These are phyloP conservation scores for Trichonephila clavipes DNA, from an alignment of 1,140 invertebrate genomes.

Conservation along the genomic window DNA sequence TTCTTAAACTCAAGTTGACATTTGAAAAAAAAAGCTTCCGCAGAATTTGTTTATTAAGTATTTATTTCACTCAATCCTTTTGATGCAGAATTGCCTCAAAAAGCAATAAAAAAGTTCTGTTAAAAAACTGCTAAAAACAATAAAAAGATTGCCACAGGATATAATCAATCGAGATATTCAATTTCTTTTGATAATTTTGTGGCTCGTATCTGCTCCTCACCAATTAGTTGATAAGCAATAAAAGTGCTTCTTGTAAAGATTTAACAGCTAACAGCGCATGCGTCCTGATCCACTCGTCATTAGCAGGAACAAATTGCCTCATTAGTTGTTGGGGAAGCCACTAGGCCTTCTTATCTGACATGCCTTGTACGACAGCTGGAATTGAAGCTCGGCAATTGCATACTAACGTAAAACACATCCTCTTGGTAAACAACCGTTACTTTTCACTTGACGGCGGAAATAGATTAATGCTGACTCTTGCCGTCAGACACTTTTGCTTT, in stretches of 20 bases:
- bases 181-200: not conserved
- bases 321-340: slow-evolving; percentile 41
- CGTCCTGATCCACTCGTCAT: slow-evolving; percentile 31
- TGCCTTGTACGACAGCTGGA: slow-evolving; percentile 32
- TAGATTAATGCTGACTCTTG: slow-evolving; percentile 60
- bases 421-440: slow-evolving; percentile 64
- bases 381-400: slow-evolving; percentile 45
- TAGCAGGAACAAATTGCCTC: slow-evolving; percentile 59
- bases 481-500: not conserved
- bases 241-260: not conserved
- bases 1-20: no score
- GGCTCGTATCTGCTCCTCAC: not conserved
- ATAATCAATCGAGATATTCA: not conserved
- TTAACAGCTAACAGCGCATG: not conserved
- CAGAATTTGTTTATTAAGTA: no score
- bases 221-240: slow-evolving; percentile 53
- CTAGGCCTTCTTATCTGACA: slow-evolving; percentile 32
- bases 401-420: slow-evolving; percentile 51
- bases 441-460: slow-evolving; percentile 56
- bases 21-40: no score
- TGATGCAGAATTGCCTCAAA: no score
- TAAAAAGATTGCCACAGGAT: not conserved
- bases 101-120: no score
- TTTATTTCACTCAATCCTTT: no score
- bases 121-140: no score